A percentile compares a stretch with the other conserved stretches of the same genome.
Evolutionary conservation across 2,797 vertebrate genomes (phyloP).

Genomic region (Spea hammondii): DNA sequence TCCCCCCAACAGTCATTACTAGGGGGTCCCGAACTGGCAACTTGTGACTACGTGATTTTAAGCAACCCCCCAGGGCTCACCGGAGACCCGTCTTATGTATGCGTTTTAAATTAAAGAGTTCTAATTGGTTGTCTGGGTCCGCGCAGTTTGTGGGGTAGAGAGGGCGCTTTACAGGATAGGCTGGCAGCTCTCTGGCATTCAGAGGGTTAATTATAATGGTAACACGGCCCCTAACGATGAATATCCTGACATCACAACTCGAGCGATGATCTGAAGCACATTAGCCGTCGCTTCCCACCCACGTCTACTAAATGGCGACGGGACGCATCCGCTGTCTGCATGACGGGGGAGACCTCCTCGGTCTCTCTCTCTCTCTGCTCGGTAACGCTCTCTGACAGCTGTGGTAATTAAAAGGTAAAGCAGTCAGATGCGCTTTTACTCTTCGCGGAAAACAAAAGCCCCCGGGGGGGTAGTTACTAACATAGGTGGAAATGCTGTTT

Average conservation of each 20-base stretch:
- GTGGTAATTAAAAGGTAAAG: not conserved
- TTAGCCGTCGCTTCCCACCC: too few species aligned
- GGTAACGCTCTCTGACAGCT: not conserved
- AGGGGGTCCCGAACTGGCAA: not conserved
- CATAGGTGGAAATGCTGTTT: not conserved
- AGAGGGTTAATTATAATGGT: too few species aligned
- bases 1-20: not conserved
- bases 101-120: constrained; percentile 41
- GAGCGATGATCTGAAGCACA: too few species aligned
- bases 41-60: not conserved
- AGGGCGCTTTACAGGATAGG: too few species aligned
- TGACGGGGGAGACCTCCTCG: too few species aligned
- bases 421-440: not conserved
- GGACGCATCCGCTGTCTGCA: too few species aligned
- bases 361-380: too few species aligned
- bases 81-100: constrained; percentile 3
- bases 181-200: too few species aligned
- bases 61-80: not conserved
- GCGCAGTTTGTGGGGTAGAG: too few species aligned
- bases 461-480: not conserved
- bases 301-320: too few species aligned
- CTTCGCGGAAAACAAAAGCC: not conserved
- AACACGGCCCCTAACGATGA: too few species aligned
- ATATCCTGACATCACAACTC: too few species aligned
- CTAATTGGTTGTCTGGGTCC: constrained; percentile 13